Percentiles rank a stretch among this genome's conserved stretches.
Conservation (phyloP, 2,113 vertebrate species). For the Benitochromis conjunctus region DNA sequence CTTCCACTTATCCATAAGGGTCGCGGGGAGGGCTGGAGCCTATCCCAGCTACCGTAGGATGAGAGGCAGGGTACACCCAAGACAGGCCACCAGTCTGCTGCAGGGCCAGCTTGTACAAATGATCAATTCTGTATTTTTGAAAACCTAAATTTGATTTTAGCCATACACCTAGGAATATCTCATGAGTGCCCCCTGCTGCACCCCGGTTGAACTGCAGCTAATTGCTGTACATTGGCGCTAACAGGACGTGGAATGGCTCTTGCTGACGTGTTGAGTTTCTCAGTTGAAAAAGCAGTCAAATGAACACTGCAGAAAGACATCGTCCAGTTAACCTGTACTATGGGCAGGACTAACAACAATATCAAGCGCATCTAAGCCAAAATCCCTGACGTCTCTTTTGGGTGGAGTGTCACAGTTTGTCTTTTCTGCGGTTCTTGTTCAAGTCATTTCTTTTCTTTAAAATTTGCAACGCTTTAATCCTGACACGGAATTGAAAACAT, state of each 20-base stretch:
- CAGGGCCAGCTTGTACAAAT: background rate
- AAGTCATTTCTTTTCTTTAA: background rate
- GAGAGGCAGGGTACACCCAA: background rate
- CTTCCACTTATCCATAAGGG: background rate
- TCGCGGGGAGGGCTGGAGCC: background rate
- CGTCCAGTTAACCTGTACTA: background rate
- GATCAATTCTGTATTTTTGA: background rate
- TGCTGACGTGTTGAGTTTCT: background rate
- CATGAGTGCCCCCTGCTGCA: background rate
- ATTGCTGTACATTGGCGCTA: background rate
- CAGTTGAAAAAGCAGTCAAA: background rate
- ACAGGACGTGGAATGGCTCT: background rate
- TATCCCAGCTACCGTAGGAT: background rate
- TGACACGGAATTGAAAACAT: background rate
- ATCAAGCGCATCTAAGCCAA: background rate
- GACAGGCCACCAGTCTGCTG: background rate
- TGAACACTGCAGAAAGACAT: background rate
- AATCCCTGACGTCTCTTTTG: background rate
- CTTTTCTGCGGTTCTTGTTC: background rate
- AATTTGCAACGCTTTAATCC: background rate
- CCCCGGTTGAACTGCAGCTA: background rate
- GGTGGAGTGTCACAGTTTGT: background rate
- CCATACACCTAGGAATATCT: background rate
- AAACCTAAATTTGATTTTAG: background rate
- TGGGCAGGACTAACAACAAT: fast-evolving